Conservation (phyloP, 2,888 invertebrate species). For the Ennomos quercinarius region DNA sequence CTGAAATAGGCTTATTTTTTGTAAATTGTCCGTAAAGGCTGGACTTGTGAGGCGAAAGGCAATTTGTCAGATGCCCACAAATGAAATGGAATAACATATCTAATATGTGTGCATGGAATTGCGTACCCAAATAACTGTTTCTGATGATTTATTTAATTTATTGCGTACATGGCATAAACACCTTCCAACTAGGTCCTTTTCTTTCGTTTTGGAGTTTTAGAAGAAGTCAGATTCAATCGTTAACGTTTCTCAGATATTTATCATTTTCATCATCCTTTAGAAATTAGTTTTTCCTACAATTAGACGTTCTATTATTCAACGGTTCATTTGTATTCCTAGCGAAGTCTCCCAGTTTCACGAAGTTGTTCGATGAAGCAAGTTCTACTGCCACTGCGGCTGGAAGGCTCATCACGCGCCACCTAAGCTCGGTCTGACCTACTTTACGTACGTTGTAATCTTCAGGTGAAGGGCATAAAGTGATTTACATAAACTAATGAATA, state of each 20-base stretch:
- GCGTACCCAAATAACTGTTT: too few species aligned
- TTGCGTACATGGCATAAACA: too few species aligned
- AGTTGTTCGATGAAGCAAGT: background rate
- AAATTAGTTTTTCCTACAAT: too few species aligned
- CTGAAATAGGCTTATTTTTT: slow-evolving; percentile 9
- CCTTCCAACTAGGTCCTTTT: too few species aligned
- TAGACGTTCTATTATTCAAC: background rate
- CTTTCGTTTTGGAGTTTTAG: too few species aligned
- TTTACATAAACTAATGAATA: too few species aligned
- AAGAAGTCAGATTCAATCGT: too few species aligned
- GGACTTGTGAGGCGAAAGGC: background rate
- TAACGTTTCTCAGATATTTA: too few species aligned
- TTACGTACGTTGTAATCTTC: slow-evolving; percentile 3
- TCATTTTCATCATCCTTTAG: too few species aligned
- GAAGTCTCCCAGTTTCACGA: slow-evolving; percentile 1
- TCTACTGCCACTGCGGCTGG: background rate
- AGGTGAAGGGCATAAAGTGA: background rate
- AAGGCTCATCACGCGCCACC: background rate
- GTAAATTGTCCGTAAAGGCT: slow-evolving; percentile 11
- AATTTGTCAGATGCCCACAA: background rate
- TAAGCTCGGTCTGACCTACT: slow-evolving; percentile 2
- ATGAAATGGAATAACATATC: background rate
- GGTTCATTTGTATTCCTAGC: slow-evolving; percentile 5
- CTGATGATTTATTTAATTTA: too few species aligned
- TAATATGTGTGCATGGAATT: too few species aligned